phyloP scores from a whole-genome alignment of 2,797 vertebrate genomes.

The Leptatherina wallacei region DNA sequence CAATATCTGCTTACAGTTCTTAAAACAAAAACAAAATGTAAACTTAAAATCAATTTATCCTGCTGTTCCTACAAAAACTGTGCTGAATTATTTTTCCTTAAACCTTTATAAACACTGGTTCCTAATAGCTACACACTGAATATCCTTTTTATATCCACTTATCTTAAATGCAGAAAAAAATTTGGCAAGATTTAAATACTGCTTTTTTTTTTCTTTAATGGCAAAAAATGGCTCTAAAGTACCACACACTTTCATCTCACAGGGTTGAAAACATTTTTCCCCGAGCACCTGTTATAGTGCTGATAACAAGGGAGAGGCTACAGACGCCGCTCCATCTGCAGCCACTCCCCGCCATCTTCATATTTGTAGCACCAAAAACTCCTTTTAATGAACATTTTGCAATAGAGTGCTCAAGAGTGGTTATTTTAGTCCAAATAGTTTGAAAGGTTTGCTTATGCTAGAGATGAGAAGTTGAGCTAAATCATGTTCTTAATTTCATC shows the following conservation, averaged over 20 bases:
- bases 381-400: constrained; percentile 50
- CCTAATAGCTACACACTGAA: constrained; percentile 54
- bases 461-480: constrained; percentile 48
- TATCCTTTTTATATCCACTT: constrained; percentile 48
- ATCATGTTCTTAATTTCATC: constrained; percentile 28
- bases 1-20: constrained; percentile 22
- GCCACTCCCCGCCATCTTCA: constrained; percentile 60
- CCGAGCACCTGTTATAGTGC: constrained; percentile 71
- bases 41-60: constrained; percentile 45
- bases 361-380: constrained; percentile 76
- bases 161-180: constrained; percentile 67
- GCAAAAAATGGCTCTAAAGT: constrained; percentile 56
- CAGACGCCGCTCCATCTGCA: constrained; percentile 36
- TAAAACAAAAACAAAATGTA: constrained; percentile 23
- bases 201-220: constrained; percentile 45
- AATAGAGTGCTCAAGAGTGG: constrained; percentile 31
- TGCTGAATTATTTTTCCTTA: constrained; percentile 54
- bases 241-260: constrained; percentile 42
- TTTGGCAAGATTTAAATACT: constrained; percentile 83
- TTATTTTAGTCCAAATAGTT: constrained; percentile 41
- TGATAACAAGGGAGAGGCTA: constrained; percentile 64
- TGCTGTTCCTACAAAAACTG: constrained; percentile 68
- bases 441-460: constrained; percentile 38
- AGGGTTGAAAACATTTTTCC: constrained; percentile 47
- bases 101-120: constrained; percentile 47